Percentiles rank a stretch among this genome's conserved stretches.
Conservation (phyloP, 2,113 vertebrate species). For the Dasyprocta punctata region DNA sequence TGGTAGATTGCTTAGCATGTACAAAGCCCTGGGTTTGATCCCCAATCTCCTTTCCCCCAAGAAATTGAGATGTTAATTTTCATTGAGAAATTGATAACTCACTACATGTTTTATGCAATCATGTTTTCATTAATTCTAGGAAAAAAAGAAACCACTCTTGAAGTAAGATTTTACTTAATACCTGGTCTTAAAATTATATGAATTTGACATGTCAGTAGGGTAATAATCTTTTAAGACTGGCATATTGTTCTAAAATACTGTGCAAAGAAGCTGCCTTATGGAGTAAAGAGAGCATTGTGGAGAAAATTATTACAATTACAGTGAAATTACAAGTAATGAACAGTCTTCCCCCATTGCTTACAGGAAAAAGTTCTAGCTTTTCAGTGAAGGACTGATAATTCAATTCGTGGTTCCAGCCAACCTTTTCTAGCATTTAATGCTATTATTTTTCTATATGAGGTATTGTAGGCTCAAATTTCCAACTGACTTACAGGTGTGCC, state of each 20-base stretch:
- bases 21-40: background rate
- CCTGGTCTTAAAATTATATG: background rate
- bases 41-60: background rate
- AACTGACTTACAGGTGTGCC: background rate
- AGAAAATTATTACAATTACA: background rate
- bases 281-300: background rate
- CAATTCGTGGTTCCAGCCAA: background rate
- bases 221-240: background rate
- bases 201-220: background rate
- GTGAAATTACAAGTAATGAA: background rate
- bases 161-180: slow-evolving; percentile 34
- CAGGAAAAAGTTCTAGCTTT: background rate
- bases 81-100: background rate
- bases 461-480: background rate
- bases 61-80: background rate
- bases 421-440: background rate
- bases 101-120: background rate
- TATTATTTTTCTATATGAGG: background rate
- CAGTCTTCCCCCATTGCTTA: background rate
- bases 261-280: slow-evolving; percentile 10
- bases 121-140: background rate
- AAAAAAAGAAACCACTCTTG: background rate
- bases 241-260: background rate
- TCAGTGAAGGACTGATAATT: background rate
- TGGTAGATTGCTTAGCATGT: background rate